Base-by-base conservation (phyloP, 2,113 vertebrate genomes). In the Colinus virginianus region DNA sequence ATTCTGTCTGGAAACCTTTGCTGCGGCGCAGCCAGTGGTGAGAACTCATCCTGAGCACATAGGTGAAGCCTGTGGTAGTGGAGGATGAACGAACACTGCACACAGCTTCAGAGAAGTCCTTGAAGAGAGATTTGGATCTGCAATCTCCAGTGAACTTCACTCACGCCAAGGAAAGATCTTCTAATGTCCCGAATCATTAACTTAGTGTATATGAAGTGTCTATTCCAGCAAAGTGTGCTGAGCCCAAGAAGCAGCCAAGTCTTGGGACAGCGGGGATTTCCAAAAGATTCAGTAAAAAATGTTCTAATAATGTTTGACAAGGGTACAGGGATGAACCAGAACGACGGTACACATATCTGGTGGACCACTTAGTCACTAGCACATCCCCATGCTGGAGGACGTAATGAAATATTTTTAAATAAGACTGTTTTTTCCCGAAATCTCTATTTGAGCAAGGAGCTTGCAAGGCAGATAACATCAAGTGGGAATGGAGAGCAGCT, bases 401-500 rank as follows among this genome's bases (percentile, higher is more conserved):
- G 38, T 72, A 90, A 67, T 42, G 0, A 6, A 72, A 81, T 56
- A 22, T 48, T 85, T 76, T 77, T 3, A 87, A 93, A 53, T 30
- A 67, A 67, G 46, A 74, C 1, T 45, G 8, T 42, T 72, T 77
- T 92, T 91, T 61, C 79, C 78, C 66, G 42, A 85, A 85, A 74
- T 58, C 28, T 67, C 20, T 80, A 26, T 74, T 61, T n/a, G 61
- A 95, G 83, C 36, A 15, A 79, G 82, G 67, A 92, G 90, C 92
- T 94, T 88, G 30, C 21, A 88, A 80, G 17, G 68, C 84, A 96
- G 93, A 96, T 94, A 96, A 85, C 38, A 66, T 88, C 70, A 85
- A 96, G 90, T 83, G 90, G 79, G 72, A 83, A 90, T 42, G 25
- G 78, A 94, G 88, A 84, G 64, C 20, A 6, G 30, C 82, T 91